Percentiles rank a stretch among this genome's conserved stretches.
These are phyloP conservation scores for Toxotes jaculatrix DNA, from an alignment of 2,113 vertebrate genomes.

Conservation along the genomic window DNA sequence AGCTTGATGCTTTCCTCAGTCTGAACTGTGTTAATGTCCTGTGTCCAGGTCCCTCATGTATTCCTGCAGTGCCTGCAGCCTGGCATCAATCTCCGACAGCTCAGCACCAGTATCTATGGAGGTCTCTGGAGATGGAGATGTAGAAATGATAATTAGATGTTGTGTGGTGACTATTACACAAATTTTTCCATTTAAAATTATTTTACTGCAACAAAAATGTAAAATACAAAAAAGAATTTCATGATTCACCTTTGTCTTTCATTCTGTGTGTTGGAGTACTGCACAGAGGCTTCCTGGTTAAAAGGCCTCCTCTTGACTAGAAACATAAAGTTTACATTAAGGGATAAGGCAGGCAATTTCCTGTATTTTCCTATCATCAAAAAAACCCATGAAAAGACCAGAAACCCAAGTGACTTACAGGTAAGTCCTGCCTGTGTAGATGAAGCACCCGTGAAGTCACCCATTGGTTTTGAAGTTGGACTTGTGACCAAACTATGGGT, in stretches of 20 bases:
- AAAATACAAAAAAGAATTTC: not conserved
- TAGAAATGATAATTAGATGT: not conserved
- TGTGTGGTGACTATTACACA: not conserved
- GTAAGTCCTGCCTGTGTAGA: not conserved
- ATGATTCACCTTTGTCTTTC: conserved; percentile 71
- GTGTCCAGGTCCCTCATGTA: conserved; percentile 93
- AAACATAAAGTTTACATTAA: conserved; percentile 19
- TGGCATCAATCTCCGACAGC: conserved; percentile 92
- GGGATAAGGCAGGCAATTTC: not conserved
- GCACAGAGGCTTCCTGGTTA: conserved; percentile 78
- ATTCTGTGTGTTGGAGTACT: conserved; percentile 82
- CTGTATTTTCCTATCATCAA: not conserved
- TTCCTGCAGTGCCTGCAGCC: conserved; percentile 93
- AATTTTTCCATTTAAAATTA: not conserved
- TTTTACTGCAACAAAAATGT: not conserved
- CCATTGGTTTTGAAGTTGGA: too few relatives aligned
- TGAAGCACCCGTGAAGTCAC: not conserved
- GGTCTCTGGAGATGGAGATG: conserved; percentile 81
- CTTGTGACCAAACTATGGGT: too few relatives aligned
- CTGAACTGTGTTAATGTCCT: conserved; percentile 73
- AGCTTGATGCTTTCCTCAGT: conserved; percentile 10
- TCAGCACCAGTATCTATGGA: conserved; percentile 84
- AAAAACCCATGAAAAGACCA: not conserved
- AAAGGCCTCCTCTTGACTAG: conserved; percentile 76
- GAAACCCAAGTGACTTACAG: not conserved